Percentiles rank a stretch among this genome's conserved stretches.
Evolutionary conservation across 2,888 invertebrate species (phyloP).

Genomic region (Agonopterix arenella): DNA sequence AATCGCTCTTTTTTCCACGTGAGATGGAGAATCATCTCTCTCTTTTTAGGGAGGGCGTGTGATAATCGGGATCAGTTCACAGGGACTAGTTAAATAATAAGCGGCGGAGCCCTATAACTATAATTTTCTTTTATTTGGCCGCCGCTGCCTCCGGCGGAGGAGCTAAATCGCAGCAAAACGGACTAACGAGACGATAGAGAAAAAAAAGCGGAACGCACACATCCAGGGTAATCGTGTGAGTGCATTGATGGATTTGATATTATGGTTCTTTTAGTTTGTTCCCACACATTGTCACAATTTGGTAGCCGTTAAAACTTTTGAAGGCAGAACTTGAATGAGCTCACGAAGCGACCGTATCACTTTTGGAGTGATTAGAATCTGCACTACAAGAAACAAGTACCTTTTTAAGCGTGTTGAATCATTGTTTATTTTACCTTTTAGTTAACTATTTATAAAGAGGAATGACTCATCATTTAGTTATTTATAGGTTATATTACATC

Average conservation of each 20-base stretch:
- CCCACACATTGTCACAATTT: slow-evolving; percentile 14
- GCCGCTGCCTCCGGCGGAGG: slow-evolving; percentile 46
- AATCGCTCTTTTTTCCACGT: slow-evolving; percentile 20
- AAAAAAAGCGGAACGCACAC: slow-evolving; percentile 46
- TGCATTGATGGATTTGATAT: slow-evolving; percentile 49
- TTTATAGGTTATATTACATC: no score
- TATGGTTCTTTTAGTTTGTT: slow-evolving; percentile 13
- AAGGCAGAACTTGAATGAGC: no score
- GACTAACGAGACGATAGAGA: slow-evolving; percentile 57
- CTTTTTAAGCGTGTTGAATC: no score
- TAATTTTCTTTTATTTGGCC: slow-evolving; percentile 68
- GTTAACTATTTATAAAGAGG: no score
- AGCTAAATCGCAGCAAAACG: slow-evolving; percentile 50
- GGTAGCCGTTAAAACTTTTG: no score
- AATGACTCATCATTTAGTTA: no score
- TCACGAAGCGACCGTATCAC: no score
- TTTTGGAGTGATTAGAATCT: no score
- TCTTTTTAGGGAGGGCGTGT: slow-evolving; percentile 47
- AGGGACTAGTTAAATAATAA: slow-evolving; percentile 71
- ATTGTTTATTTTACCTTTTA: no score
- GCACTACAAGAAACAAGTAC: no score
- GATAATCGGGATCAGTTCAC: slow-evolving; percentile 58
- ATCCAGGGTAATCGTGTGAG: slow-evolving; percentile 41
- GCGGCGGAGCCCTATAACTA: slow-evolving; percentile 66
- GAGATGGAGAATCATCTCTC: slow-evolving; percentile 26